These are phyloP conservation scores for Rhimphoctona megacephalus DNA, from an alignment of 2,888 invertebrate species.

Conservation along the genomic window DNA sequence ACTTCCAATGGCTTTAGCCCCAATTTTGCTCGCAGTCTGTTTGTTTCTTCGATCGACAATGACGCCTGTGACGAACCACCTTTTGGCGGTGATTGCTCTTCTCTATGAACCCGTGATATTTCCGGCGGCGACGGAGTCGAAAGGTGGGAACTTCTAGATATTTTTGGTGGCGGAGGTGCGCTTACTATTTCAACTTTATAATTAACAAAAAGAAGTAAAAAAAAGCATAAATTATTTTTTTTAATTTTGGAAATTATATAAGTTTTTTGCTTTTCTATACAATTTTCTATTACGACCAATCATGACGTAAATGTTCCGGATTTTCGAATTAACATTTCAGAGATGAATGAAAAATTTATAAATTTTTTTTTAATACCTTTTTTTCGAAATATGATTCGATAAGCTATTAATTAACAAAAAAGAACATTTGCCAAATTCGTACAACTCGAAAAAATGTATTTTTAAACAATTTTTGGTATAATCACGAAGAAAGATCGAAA, in stretches of 20 bases:
- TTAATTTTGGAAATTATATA: background rate
- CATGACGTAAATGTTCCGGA: background rate
- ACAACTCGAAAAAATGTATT: background rate
- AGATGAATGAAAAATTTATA: no score
- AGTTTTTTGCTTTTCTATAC: background rate
- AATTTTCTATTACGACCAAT: no score
- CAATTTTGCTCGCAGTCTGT: constrained; percentile 95
- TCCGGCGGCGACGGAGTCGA: constrained; percentile 77
- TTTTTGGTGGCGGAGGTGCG: constrained; percentile 84
- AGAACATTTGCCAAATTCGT: background rate
- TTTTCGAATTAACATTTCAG: background rate
- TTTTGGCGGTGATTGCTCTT: constrained; percentile 79
- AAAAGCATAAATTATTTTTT: background rate
- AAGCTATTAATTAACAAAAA: no score
- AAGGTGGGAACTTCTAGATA: constrained; percentile 80
- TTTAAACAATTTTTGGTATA: background rate
- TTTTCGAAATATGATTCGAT: no score
- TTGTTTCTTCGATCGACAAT: constrained; percentile 94
- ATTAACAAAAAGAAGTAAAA: background rate
- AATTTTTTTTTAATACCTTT: no score
- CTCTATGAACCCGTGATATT: constrained; percentile 64
- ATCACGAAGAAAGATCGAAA: constrained; percentile 5
- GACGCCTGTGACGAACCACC: constrained; percentile 85
- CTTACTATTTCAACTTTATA: constrained; percentile 82
- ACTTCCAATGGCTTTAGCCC: constrained; percentile 96